Base-by-base conservation (phyloP, 2,797 vertebrate genomes). In the Serranus cabrilla region DNA sequence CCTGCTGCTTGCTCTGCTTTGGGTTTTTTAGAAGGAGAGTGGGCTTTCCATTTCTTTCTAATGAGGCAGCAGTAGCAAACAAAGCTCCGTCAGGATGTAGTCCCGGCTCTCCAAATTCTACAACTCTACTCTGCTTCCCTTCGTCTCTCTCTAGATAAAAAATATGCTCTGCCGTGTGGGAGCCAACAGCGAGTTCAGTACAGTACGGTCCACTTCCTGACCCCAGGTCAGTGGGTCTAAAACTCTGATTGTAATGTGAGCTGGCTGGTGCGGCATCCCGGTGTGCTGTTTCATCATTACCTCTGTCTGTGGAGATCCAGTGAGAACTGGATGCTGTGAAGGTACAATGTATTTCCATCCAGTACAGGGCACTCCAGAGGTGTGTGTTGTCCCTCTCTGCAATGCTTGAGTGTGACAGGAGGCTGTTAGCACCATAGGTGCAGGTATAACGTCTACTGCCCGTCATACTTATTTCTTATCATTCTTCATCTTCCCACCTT, bases 201-300 rank as follows among this genome's bases (percentile, higher is more conserved):
- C 71, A 42, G 69, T 11, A 55, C 16, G 7, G 59, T 63, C 65
- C 40, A 54, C 56, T 70, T 82, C 56, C 70, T 46, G 74, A 82
- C 52, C 70, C 46, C 46, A 25, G 81, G 76, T 80, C 76, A 82
- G 50, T 39, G 49, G 46, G 60, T 80, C 80, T 83, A 57, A 67
- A 76, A 20, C 54, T 83, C 45, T 75, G 52, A 85, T 42, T 63
- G 46, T 84, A 76, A 84, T 80, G 54, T 16, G 66, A 88, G 57
- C 68, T 85, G 86, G 64, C 81, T 67, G 68, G 65, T 34, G 34
- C 34, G 5, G 34, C 34, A 34, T 39, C 34, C 43, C 11, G 52
- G 31, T 55, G 23, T n/a, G 25, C 49, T 21, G 31, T 57, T 23
- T 25, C 12, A 4, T 39, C 13, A 56, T 74, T 67, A 50, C 20